Evolutionary conservation across 2,888 invertebrate species (phyloP), one percentile per base, ranked within the genome.

Genomic region (Acleris sparsana): DNA sequence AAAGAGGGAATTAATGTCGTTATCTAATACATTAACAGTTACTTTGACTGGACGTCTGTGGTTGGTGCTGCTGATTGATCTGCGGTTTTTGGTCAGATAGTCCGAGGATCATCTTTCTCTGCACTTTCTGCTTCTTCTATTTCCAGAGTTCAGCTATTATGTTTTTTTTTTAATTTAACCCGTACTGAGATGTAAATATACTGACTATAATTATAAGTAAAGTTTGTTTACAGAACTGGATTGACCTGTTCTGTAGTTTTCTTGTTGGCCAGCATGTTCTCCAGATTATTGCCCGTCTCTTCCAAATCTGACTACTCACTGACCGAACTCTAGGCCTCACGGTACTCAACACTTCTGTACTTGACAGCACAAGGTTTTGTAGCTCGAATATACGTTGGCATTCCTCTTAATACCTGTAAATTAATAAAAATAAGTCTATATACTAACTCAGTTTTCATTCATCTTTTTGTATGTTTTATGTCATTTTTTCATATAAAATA

Each of bases 371-470:
- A 44, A 98, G 95, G 88, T 99, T 99, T 89, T 99, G 99, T 0
- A 99, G 93, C 83, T 99, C 99, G 85, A 99, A 99, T 78, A 99
- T 97, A 67, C 99, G 94, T 85, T 99, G 99, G 79, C 99, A 99
- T 83, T 99, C 99, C 87, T 99, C 99, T 88, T 99, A 99, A 84
- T 99, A 99, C 71, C 96, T 94, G 72, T 76, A 58, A 5, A 59
- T 29, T 39, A 13, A 13, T 9, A 9, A 9, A 39, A 39, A 4
- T 33, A 11, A 4, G 13, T 11, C 3, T 39, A n/a, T n/a, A n/a
- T n/a, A n/a, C n/a, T n/a, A n/a, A n/a, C n/a, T n/a, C n/a, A n/a
- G n/a, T n/a, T n/a, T n/a, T n/a, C n/a, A n/a, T n/a, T n/a, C n/a
- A n/a, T n/a, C n/a, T n/a, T n/a, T n/a, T n/a, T n/a, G n/a, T n/a